Evolutionary conservation across 1,140 invertebrate species (phyloP).

Genomic region (silkworm (Bombyx mori)): ASM3026992v2 NC_085121.1:435501-436000

Average conservation of each 20-base stretch:
- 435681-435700: constrained; percentile 85
- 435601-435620: constrained; percentile 84
- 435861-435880: too few relatives aligned
- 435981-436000: too few relatives aligned
- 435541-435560: too few relatives aligned
- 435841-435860: too few relatives aligned
- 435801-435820: constrained; percentile 86
- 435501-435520: too few relatives aligned
- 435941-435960: too few relatives aligned
- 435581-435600: constrained; percentile 83
- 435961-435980: too few relatives aligned
- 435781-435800: constrained; percentile 88
- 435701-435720: constrained; percentile 84
- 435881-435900: too few relatives aligned
- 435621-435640: constrained; percentile 89
- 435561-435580: constrained; percentile 87
- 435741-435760: constrained; percentile 89
- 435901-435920: too few relatives aligned
- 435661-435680: constrained; percentile 88
- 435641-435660: constrained; percentile 92
- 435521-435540: too few relatives aligned
- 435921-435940: too few relatives aligned
- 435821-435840: too few relatives aligned
- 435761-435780: constrained; percentile 88
- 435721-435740: constrained; percentile 89